Conservation (phyloP, 1,140 invertebrate genomes). For the Vanessa tameamea region DNA sequence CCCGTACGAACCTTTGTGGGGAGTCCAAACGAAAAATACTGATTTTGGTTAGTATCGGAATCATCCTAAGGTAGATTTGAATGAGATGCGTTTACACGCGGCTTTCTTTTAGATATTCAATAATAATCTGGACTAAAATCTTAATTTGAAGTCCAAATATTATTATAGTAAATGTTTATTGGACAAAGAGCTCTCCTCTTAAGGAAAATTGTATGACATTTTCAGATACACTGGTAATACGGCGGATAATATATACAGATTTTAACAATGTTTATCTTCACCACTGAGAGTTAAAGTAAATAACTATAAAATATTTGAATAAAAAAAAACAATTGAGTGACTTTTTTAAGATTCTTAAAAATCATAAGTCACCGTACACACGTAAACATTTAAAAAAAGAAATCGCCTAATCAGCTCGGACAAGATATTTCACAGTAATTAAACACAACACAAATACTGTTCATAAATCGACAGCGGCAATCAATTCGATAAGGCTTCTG, state of each 20-base stretch:
- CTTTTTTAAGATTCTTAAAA: not conserved
- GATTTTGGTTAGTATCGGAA: constrained; percentile 42
- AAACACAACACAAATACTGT: constrained; percentile 22
- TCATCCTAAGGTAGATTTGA: constrained; percentile 27
- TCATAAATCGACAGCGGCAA: constrained; percentile 35
- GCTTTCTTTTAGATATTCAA: not conserved
- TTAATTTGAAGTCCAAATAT: too few species aligned
- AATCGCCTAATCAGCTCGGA: constrained; percentile 15
- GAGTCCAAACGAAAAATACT: constrained; percentile 42
- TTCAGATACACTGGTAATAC: too few species aligned
- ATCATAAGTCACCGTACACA: not conserved
- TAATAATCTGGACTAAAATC: too few species aligned
- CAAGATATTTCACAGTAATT: constrained; percentile 37
- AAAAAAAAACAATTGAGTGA: not conserved
- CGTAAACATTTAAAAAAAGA: not conserved
- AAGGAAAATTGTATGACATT: too few species aligned
- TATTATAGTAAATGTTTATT: too few species aligned
- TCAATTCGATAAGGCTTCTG: constrained; percentile 41
- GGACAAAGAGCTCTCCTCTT: too few species aligned
- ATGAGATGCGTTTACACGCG: constrained; percentile 12
- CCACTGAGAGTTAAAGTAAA: too few species aligned
- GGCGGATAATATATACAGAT: too few species aligned
- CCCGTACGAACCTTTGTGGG: constrained; percentile 53
- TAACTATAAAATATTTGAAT: too few species aligned
- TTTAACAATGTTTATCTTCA: too few species aligned